A percentile compares a stretch with the other conserved stretches of the same genome.
phyloP scores from a whole-genome alignment of 2,113 vertebrate species.

The Paratilapia polleni region DNA sequence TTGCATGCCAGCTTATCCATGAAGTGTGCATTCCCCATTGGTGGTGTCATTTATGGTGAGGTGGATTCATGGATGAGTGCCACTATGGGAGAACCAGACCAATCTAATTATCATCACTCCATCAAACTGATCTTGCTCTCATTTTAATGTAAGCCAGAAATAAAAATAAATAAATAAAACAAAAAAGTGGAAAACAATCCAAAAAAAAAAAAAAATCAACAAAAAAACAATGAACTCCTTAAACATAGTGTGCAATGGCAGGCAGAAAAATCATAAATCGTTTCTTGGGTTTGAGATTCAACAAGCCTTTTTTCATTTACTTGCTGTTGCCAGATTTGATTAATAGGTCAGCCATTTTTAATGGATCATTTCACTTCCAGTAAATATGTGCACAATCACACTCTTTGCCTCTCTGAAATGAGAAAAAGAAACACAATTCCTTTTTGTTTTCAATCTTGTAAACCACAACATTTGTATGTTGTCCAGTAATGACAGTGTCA shows the following conservation, averaged over 20 bases:
- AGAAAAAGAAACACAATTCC: constrained; percentile 53
- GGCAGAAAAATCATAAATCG: constrained; percentile 32
- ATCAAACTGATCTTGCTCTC: constrained; percentile 14
- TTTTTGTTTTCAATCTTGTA: constrained; percentile 65
- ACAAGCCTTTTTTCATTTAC: constrained; percentile 20
- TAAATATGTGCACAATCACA: constrained; percentile 54
- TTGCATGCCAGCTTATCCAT: constrained; percentile 54
- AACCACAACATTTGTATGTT: constrained; percentile 68
- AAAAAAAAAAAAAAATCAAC: too few relatives aligned
- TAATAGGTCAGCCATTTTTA: constrained; percentile 51
- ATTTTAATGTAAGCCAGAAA: constrained; percentile 15
- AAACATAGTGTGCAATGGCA: constrained; percentile 9
- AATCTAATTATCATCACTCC: constrained; percentile 51
- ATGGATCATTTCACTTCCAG: constrained; percentile 53
- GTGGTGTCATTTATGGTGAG: constrained; percentile 61
- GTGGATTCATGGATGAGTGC: constrained; percentile 45
- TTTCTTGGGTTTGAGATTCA: constrained; percentile 40
- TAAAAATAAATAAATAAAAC: not conserved
- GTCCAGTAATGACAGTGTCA: constrained; percentile 76
- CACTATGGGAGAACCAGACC: constrained; percentile 63
- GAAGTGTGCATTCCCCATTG: constrained; percentile 60
- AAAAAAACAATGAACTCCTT: not conserved
- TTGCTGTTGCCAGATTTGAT: constrained; percentile 55
- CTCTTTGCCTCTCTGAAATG: constrained; percentile 28
- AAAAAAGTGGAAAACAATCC: not conserved